Base-by-base conservation (phyloP, 2,888 invertebrate genomes). In the Caenorhabditis uteleia region DNA sequence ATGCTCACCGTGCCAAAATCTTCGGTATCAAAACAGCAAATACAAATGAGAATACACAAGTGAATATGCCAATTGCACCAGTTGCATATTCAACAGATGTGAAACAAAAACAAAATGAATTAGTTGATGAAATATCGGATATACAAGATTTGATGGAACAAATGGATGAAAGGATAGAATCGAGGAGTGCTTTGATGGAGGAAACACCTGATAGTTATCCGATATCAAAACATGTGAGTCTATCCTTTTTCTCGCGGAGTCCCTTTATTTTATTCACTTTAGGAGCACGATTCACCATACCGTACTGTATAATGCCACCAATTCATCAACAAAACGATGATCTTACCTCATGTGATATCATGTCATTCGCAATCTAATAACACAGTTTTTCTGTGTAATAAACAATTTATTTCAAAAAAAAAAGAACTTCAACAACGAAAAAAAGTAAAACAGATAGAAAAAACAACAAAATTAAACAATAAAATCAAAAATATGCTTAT, bases 71-170 rank as follows among this genome's bases (percentile, higher is more conserved):
- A 44, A 16, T 18, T 3, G 21, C 21, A n/a, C 20, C 45, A 16
- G 10, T 5, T 33, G 31, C 20, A 4, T 8, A 29, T 12, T 6
- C 8, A 25, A 27, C 26, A 1, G 40, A 47, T 26, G 26, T 44
- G 27, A 42, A 29, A 26, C 33, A 34, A 43, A 58, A 64, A n/a
- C 49, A 49, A 26, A 45, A 51, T 26, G 57, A 55, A 46, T 20
- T 65, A 38, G 44, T 59, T 26, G 55, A 65, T 29, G 65, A 65
- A 34, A 59, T 65, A 16, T 55, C 55, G 20, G 65, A 65, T 47
- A 21, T 49, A 26, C 26, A 48, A 31, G 62, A 62, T 65, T 42
- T 64, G 36, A 64, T 64, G 64, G 58, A 64, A 31, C 58, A 64
- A 42, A 26, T 64, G 31, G 64, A 64, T 29, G 57, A 57, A 43